These are phyloP conservation scores for Melanostoma mellinum DNA, from an alignment of 2,888 invertebrate species.

Conservation along the genomic window DNA sequence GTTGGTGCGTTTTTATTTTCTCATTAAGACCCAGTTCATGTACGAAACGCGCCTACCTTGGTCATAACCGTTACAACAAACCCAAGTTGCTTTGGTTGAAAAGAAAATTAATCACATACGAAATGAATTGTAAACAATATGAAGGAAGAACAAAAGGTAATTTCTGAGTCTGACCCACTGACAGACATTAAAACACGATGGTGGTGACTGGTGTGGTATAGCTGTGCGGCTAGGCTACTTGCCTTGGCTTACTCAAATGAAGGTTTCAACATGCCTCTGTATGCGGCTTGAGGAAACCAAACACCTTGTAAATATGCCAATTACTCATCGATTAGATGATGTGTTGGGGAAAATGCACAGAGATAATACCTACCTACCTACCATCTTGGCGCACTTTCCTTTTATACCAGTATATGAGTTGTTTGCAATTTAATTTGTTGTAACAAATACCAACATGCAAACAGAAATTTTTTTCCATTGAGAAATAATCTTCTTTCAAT, in stretches of 20 bases:
- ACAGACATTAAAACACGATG: constrained; percentile 42
- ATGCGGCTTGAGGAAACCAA: constrained; percentile 32
- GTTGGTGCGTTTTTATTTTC: constrained; percentile 10
- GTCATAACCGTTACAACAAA: constrained; percentile 52
- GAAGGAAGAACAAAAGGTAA: constrained; percentile 59
- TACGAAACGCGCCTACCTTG: constrained; percentile 43
- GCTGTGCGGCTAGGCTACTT: not conserved
- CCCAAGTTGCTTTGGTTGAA: constrained; percentile 31
- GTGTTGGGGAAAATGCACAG: constrained; percentile 11
- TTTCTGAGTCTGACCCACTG: constrained; percentile 63
- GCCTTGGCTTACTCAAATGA: constrained; percentile 54
- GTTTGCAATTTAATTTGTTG: constrained; percentile 37
- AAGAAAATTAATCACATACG: constrained; percentile 48
- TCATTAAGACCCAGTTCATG: constrained; percentile 50
- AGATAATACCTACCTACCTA: not conserved
- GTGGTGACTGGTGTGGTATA: constrained; percentile 11
- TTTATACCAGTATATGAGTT: constrained; percentile 44
- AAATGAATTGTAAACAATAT: constrained; percentile 60
- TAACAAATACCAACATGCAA: constrained; percentile 34
- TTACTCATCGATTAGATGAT: constrained; percentile 64
- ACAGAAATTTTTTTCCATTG: constrained; percentile 8
- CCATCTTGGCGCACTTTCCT: constrained; percentile 46
- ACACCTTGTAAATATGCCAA: constrained; percentile 54
- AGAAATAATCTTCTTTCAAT: constrained; percentile 22
- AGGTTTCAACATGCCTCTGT: constrained; percentile 31